These are phyloP conservation scores for Bungarus multicinctus DNA, from an alignment of 2,113 vertebrate genomes.

Conservation along the genomic window DNA sequence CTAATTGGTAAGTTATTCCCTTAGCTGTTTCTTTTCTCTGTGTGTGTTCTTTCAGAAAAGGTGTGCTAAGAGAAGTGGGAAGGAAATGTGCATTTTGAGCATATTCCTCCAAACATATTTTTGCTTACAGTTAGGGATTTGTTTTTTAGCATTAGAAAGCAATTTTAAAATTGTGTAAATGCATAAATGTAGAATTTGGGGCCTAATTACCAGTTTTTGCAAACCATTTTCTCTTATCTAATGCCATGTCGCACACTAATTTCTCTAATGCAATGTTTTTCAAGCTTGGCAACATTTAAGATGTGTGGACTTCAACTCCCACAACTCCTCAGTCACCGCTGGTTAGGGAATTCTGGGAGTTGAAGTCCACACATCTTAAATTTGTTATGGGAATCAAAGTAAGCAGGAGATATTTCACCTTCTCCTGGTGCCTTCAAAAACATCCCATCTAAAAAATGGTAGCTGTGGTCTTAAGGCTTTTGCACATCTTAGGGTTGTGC, in stretches of 20 bases:
- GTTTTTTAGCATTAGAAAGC: background rate
- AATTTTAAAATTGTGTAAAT: background rate
- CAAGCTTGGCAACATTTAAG: background rate
- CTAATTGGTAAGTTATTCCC: background rate
- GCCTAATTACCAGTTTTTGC: background rate
- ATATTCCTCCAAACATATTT: background rate
- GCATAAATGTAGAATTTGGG: background rate
- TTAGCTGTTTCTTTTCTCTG: background rate
- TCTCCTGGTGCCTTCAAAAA: background rate
- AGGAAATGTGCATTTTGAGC: background rate
- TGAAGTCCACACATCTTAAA: background rate
- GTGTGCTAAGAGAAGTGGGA: background rate
- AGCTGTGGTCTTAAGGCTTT: background rate
- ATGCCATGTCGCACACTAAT: background rate
- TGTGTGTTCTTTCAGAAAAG: background rate
- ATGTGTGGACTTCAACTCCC: background rate
- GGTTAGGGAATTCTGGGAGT: background rate
- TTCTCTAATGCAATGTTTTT: background rate
- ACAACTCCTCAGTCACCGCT: background rate
- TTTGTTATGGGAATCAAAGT: background rate
- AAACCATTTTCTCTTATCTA: background rate
- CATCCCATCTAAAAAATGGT: background rate
- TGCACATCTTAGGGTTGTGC: background rate
- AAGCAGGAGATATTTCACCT: background rate
- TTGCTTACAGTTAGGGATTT: background rate